Evolutionary conservation across 1,140 invertebrate genomes (phyloP).

Genomic region (Leptonema lineaticorne): DNA sequence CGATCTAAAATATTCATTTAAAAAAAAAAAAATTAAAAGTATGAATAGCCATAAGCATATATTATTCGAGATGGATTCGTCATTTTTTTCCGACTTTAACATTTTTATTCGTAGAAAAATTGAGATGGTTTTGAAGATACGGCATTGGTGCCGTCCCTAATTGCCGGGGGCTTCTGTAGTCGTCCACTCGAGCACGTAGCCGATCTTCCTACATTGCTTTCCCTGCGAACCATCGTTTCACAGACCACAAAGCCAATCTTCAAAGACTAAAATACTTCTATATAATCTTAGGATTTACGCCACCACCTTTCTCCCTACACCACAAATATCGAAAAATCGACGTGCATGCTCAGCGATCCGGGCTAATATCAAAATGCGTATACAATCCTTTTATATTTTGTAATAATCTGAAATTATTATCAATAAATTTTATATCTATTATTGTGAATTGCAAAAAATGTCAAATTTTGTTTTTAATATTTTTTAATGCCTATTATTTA

Average conservation of each 20-base stretch:
- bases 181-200: conserved; percentile 36
- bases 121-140: not conserved
- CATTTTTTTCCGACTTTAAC: not conserved
- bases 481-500: no score
- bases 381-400: not conserved
- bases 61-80: no score
- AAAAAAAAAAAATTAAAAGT: no score
- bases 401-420: no score
- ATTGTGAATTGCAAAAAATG: no score
- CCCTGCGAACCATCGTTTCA: conserved; percentile 11
- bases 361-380: not conserved
- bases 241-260: conserved; percentile 22
- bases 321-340: not conserved
- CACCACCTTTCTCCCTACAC: no score
- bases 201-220: not conserved
- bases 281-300: not conserved
- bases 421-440: no score
- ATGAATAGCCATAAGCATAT: no score
- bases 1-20: no score
- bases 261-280: not conserved
- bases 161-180: conserved; percentile 8
- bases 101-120: not conserved
- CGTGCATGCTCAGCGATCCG: no score
- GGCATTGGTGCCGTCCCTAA: conserved; percentile 14
- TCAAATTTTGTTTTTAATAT: no score